Evolutionary conservation across 2,888 invertebrate genomes (phyloP), one percentile per base, ranked within the genome.

Genomic region (Chloromyia formosa): DNA sequence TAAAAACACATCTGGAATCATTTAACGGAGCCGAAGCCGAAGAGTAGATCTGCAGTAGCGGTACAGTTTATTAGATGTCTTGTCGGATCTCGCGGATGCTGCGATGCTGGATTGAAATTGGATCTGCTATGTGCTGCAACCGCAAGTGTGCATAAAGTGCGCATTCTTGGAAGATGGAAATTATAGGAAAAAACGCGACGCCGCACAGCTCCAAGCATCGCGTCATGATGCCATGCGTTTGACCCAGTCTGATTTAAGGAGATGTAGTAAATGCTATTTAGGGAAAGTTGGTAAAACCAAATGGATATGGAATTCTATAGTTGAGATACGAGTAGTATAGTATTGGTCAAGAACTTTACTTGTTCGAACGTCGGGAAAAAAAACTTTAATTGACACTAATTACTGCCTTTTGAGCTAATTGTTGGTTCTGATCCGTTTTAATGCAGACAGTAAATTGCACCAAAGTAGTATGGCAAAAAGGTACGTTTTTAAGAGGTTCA

Each of bases 1-100:
- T 66, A 66, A 66, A 66, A 66, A 45, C 66, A 66, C 66, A 66
- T 66, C 66, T 66, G 66, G 66, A 66, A 66, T 66, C 66, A 49
- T 66, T 66, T 66, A 66, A 66, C 66, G 66, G 45, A 49, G 49
- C 1, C 45, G 40, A 66, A 35, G 3, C 7, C 27, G 27, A 4
- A 35, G 27, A 35, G 7, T 35, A 45, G 66, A 66, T 66, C 42
- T 66, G 49, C 22, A 35, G 45, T 66, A 66, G 66, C 45, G 66
- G 66, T 66, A 66, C 23, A 66, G 23, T 49, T 66, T 45, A 49
- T 18, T 66, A 35, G 27, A 66, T 66, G 66, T 64, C 10, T 66
- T 49, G 66, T 66, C 66, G 66, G 66, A 35, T 4, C 27, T 35
- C 27, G 27, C 27, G 3, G 27, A 4, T 35, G 27, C 27, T 35